Evolutionary conservation across 2,888 invertebrate genomes (phyloP), one percentile per base, ranked within the genome.

Genomic region (Trachelus troglodyta): DNA sequence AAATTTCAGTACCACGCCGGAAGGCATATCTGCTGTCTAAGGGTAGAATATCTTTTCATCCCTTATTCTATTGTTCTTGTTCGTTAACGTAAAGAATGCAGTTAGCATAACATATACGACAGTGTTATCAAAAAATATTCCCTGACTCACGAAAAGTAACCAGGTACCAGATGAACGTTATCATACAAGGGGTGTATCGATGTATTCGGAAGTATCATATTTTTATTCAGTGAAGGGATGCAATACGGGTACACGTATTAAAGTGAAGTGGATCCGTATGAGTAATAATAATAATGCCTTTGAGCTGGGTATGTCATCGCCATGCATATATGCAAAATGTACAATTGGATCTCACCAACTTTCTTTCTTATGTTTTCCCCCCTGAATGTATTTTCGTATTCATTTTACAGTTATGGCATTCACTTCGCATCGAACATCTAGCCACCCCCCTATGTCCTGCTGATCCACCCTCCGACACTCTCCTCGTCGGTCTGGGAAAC

Each of bases 261-360:
- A 15, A 6, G 12, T 1, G 40, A 40, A 40, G 40, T 15, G 15
- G 40, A 4, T 40, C 15, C 0, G 40, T 15, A 40, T 40, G 40
- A 40, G 40, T 40, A 40, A 40, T 40, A 40, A 40, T 40, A 68
- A 78, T 79, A 79, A 76, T 73, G 37, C 74, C 77, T 73, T 74
- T 34, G 77, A 74, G 69, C 68, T 2, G 68, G 73, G 75, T 78
- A 68, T 56, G 77, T 56, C 74, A 84, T 85, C 81, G 79, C 76
- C 82, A 86, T 85, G 84, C 82, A 87, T 86, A 82, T 85, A 88
- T 87, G 88, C 83, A 87, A 89, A 89, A 82, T 84, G 81, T 78
- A 78, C 83, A 85, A 89, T 89, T 87, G 81, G 83, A 89, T 86
- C 85, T 80, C 77, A 80, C 69, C 73, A 75, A 76, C 31, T 31